A percentile compares a stretch with the other conserved stretches of the same genome.
phyloP scores from a whole-genome alignment of 2,888 invertebrate species.

The Pristionchus maxplancki region DNA sequence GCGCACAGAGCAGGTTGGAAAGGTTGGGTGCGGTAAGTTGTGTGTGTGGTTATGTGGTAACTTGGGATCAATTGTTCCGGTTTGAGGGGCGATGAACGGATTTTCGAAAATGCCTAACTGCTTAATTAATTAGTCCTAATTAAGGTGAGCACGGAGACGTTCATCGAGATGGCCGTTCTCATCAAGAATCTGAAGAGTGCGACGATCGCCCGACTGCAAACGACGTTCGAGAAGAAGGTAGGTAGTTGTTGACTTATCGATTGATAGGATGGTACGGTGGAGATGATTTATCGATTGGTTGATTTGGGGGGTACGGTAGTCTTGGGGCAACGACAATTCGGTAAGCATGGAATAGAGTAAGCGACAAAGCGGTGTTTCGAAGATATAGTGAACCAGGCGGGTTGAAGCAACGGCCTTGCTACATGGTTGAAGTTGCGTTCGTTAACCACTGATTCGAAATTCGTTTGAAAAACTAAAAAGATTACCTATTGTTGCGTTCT shows the following conservation, averaged over 20 bases:
- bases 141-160: constrained; percentile 65
- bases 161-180: constrained; percentile 66
- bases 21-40: no score
- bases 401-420: no score
- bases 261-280: not conserved
- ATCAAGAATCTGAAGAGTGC: constrained; percentile 74
- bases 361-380: not conserved
- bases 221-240: constrained; percentile 69
- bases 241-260: constrained; percentile 40
- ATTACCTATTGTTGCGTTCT: no score
- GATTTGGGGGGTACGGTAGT: no score
- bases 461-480: no score
- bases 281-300: not conserved
- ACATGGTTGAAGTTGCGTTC: no score
- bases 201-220: constrained; percentile 70
- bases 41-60: no score
- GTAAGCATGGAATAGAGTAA: not conserved
- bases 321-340: constrained; percentile 53
- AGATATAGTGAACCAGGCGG: no score
- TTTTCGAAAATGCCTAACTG: not conserved
- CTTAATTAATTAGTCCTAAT: not conserved
- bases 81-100: not conserved
- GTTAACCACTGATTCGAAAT: no score
- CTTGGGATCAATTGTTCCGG: no score
- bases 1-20: no score